Conservation (phyloP, 2,888 invertebrate species). For the Yponomeuta cagnagella region DNA sequence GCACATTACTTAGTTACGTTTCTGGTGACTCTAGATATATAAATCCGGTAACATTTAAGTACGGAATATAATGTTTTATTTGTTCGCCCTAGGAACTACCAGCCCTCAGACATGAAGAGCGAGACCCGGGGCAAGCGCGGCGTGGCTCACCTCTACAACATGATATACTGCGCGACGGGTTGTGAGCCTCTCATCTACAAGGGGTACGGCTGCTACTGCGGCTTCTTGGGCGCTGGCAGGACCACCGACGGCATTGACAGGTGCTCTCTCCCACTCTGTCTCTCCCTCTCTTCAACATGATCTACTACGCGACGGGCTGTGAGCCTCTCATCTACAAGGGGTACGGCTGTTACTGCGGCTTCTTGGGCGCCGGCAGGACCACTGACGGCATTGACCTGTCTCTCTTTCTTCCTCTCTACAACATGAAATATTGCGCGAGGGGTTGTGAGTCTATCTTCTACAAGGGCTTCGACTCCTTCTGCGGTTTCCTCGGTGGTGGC, state of each 20-base stretch:
- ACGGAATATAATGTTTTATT: not conserved
- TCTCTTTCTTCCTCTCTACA: constrained; percentile 66
- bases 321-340: constrained; percentile 89
- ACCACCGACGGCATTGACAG: constrained; percentile 88
- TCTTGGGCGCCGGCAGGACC: constrained; percentile 85
- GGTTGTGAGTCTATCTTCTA: constrained; percentile 30
- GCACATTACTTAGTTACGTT: no score
- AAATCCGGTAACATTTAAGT: no score
- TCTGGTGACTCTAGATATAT: no score
- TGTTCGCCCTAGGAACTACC: constrained; percentile 41
- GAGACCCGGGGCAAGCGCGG: constrained; percentile 81
- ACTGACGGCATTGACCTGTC: constrained; percentile 86
- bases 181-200: constrained; percentile 90
- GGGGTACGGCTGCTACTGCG: constrained; percentile 94
- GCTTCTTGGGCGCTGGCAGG: constrained; percentile 87
- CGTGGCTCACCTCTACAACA: constrained; percentile 87
- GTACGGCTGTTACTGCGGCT: constrained; percentile 83
- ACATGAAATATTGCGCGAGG: constrained; percentile 90
- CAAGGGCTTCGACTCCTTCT: no score
- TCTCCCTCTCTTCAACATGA: constrained; percentile 84
- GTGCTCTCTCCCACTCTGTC: constrained; percentile 45
- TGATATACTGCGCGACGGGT: constrained; percentile 89
- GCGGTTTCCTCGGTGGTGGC: no score
- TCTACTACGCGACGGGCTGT: constrained; percentile 89
- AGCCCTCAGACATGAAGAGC: constrained; percentile 37